These are phyloP conservation scores for Tetraneura akinire DNA, from an alignment of 1,140 invertebrate species.

Conservation along the genomic window DNA sequence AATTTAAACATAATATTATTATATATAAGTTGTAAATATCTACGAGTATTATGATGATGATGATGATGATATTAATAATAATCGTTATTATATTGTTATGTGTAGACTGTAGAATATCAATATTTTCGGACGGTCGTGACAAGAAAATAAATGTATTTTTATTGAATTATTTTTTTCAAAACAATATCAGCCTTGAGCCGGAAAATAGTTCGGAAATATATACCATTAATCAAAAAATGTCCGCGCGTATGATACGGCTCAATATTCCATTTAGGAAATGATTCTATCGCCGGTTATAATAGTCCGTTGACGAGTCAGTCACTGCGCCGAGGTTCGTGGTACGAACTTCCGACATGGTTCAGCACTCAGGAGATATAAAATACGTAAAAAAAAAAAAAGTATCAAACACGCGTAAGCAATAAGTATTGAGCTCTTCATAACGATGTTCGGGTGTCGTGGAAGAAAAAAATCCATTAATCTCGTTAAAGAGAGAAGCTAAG, in stretches of 20 bases:
- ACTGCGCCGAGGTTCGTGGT: constrained; percentile 1
- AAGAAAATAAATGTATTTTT: no score
- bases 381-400: background rate
- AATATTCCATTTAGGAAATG: constrained; percentile 44
- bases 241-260: background rate
- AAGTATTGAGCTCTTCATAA: constrained; percentile 47
- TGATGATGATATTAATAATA: no score
- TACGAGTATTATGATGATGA: no score
- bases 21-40: no score
- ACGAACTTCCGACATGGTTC: constrained; percentile 47
- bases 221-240: constrained; percentile 33
- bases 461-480: constrained; percentile 49
- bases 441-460: constrained; percentile 26
- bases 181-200: constrained; percentile 6
- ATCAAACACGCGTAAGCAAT: background rate
- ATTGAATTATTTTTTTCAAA: background rate
- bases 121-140: no score
- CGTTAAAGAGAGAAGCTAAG: background rate
- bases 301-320: no score
- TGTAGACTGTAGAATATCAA: no score
- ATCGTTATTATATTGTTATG: no score
- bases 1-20: no score
- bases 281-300: no score
- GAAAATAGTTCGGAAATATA: constrained; percentile 22
- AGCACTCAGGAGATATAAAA: constrained; percentile 41